Evolutionary conservation across 2,113 vertebrate genomes (phyloP), one percentile per base, ranked within the genome.

Genomic region (Lutjanus erythropterus): DNA sequence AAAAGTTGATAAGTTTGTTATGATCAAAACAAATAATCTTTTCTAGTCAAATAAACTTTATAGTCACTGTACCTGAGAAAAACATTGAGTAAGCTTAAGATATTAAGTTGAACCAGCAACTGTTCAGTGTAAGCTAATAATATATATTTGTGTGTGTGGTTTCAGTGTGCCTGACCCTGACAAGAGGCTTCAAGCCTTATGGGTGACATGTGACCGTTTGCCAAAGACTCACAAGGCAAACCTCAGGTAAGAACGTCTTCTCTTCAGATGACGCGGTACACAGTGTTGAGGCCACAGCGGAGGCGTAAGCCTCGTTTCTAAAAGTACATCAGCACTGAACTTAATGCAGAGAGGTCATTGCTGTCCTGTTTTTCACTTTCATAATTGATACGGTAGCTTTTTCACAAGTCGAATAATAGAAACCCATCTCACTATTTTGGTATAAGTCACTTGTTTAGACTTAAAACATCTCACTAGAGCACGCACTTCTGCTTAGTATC

Each of bases 131-230:
- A n/a, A n/a, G n/a, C n/a, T n/a, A n/a, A n/a, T n/a, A 52, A 35
- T 2, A 29, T 25, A 39, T 75, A 42, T 71, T 6, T 66, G 5
- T 67, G 31, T 64, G 44, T 89, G 58, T 91, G 44, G 44, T 87
- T 89, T 80, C 91, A 99, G 98, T 86, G 91, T 97, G 70, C 93
- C 97, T 49, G 98, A 99, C 91, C 91, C 96, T 80, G 97, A 99
- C 88, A 98, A 96, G 91, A 97, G 97, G 84, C 95, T 99, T n/a
- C 98, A 99, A 69, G 96, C 96, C 52, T 80, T 99, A 19, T 99
- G 98, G 98, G 94, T 96, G 85, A 96, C 94, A 35, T 99, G 98
- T 94, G 96, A 98, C 92, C 92, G 85, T 77, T 88, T 99, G 86
- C 98, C 98, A 85, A 97, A 97, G 85, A 93, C 93, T 81, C 96